A percentile compares a stretch with the other conserved stretches of the same genome.
phyloP scores from a whole-genome alignment of 2,888 invertebrate species.

The Tridacna gigas region DNA sequence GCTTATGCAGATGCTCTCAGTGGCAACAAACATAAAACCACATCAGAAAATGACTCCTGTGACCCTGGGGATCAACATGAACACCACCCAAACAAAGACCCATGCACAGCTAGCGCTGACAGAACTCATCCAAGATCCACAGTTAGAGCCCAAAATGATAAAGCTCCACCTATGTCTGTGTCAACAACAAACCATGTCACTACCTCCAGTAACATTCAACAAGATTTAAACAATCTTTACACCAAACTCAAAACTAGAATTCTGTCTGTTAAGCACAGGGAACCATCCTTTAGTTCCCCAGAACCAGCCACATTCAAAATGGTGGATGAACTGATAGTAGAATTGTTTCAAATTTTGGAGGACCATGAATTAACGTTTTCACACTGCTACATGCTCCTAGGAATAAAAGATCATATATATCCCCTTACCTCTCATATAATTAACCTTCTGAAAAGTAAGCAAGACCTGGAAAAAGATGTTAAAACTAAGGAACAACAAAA shows the following conservation, averaged over 20 bases:
- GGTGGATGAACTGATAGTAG: conserved; percentile 56
- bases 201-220: conserved; percentile 47
- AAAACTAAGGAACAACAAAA: conserved; percentile 61
- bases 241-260: conserved; percentile 45
- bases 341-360: conserved; percentile 45
- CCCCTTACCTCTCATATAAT: conserved; percentile 61
- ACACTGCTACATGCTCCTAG: conserved; percentile 58
- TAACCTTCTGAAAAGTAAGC: conserved; percentile 52
- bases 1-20: not conserved
- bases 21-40: not conserved
- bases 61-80: not conserved
- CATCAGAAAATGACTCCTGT: not conserved
- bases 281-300: conserved; percentile 42
- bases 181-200: conserved; percentile 43
- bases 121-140: not conserved
- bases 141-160: conserved; percentile 7
- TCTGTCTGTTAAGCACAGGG: conserved; percentile 14
- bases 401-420: conserved; percentile 56
- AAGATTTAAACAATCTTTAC: conserved; percentile 51
- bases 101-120: not conserved
- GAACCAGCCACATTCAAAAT: conserved; percentile 61
- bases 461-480: conserved; percentile 54
- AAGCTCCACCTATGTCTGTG: conserved; percentile 31
- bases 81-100: not conserved
- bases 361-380: conserved; percentile 55